Evolutionary conservation across 2,797 vertebrate genomes (phyloP).

Genomic region (Gambelia wislizenii): DNA sequence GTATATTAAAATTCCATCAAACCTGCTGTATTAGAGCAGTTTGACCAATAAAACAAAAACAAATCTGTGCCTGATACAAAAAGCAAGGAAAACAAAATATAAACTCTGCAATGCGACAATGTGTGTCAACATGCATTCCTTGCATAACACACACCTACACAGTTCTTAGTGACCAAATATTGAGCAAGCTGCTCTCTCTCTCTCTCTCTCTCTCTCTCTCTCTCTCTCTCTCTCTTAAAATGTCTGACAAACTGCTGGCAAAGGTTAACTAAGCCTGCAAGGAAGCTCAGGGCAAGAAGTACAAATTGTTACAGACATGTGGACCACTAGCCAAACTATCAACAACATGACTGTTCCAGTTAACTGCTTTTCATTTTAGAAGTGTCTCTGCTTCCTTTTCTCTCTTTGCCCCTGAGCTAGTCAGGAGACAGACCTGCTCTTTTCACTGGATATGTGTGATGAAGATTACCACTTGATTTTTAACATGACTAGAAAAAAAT

Average conservation of each 20-base stretch:
- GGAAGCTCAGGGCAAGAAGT: constrained; percentile 55
- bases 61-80: background rate
- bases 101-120: constrained; percentile 4
- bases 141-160: background rate
- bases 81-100: background rate
- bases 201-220: background rate
- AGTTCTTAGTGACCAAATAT: background rate
- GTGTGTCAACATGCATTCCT: background rate
- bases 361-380: constrained; percentile 61
- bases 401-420: constrained; percentile 54
- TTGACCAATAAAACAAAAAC: constrained; percentile 29
- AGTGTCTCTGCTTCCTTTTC: constrained; percentile 40
- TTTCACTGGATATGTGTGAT: constrained; percentile 39
- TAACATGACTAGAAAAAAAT: background rate
- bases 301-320: constrained; percentile 30
- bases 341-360: constrained; percentile 41
- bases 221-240: constrained; percentile 4
- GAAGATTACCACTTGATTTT: constrained; percentile 38
- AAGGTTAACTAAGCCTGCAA: constrained; percentile 59
- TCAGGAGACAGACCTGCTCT: constrained; percentile 48
- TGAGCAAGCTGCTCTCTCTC: background rate
- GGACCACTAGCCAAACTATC: constrained; percentile 48
- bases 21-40: background rate
- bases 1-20: background rate
- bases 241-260: constrained; percentile 13